A percentile compares a stretch with the other conserved stretches of the same genome.
phyloP scores from a whole-genome alignment of 2,797 vertebrate genomes.

The Loriculus beryllinus region DNA sequence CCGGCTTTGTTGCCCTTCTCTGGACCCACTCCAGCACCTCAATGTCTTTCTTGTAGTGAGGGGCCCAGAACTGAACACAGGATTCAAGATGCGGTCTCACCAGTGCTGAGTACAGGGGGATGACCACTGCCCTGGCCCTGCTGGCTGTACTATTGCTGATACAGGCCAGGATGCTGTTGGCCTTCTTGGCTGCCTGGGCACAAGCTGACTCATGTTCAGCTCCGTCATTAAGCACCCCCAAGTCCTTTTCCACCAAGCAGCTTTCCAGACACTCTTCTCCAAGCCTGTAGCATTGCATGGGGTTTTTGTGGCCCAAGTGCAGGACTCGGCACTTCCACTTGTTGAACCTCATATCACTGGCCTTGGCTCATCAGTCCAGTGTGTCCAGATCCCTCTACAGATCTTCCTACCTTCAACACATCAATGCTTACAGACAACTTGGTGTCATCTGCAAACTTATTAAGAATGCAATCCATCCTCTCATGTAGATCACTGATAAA shows the following conservation, averaged over 20 bases:
- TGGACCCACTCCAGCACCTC: accelerated
- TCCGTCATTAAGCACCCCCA: not conserved
- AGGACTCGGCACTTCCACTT: not conserved
- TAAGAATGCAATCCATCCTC: not conserved
- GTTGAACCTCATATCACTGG: not conserved
- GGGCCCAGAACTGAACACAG: not conserved
- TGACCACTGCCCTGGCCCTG: not conserved
- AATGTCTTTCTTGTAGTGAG: not conserved
- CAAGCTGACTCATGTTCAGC: not conserved
- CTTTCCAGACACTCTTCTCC: not conserved
- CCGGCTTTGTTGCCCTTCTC: not conserved
- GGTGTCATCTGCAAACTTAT: not conserved
- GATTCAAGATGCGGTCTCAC: not conserved
- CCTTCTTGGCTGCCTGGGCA: not conserved
- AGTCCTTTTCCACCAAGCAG: not conserved
- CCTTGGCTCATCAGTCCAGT: accelerated
- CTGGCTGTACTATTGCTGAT: not conserved
- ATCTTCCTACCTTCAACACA: not conserved
- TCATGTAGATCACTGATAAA: accelerated
- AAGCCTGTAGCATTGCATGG: accelerated
- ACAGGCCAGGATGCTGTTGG: not conserved
- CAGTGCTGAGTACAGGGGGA: not conserved
- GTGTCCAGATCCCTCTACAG: not conserved
- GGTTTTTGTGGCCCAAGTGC: not conserved
- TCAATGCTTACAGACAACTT: not conserved